Conservation (phyloP, 2,888 invertebrate species). For the Rhopalosiphum nymphaeae region DNA sequence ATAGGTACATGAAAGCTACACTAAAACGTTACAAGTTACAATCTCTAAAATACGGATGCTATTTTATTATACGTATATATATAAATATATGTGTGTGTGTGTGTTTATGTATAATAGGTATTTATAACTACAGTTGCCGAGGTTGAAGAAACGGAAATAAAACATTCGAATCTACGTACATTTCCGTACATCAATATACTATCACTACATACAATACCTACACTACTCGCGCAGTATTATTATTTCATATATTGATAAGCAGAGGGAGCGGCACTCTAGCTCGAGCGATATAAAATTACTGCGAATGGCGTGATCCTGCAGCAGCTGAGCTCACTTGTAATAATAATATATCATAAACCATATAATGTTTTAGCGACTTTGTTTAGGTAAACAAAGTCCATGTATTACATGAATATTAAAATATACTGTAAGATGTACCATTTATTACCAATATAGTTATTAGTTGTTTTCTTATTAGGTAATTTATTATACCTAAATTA, state of each 20-base stretch:
- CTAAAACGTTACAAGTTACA: not conserved
- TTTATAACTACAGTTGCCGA: not conserved
- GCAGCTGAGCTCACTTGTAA: not conserved
- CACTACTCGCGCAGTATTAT: no score
- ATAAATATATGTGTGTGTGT: not conserved
- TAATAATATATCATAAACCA: no score
- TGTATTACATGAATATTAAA: not conserved
- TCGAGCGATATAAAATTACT: not conserved
- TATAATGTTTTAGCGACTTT: no score
- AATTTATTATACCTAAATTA: no score
- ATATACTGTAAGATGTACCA: not conserved
- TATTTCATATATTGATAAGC: not conserved
- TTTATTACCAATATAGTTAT: no score
- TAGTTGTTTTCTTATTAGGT: no score
- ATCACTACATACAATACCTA: not conserved
- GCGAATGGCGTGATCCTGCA: not conserved
- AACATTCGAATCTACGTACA: not conserved
- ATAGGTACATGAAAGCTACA: not conserved
- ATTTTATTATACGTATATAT: not conserved
- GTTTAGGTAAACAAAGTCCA: not conserved
- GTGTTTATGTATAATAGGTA: not conserved
- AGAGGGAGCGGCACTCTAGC: not conserved
- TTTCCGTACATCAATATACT: not conserved
- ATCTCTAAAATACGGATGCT: not conserved
- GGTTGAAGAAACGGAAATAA: not conserved